phyloP scores from a whole-genome alignment of 1,140 invertebrate genomes.

The Wasmannia auropunctata region DNA sequence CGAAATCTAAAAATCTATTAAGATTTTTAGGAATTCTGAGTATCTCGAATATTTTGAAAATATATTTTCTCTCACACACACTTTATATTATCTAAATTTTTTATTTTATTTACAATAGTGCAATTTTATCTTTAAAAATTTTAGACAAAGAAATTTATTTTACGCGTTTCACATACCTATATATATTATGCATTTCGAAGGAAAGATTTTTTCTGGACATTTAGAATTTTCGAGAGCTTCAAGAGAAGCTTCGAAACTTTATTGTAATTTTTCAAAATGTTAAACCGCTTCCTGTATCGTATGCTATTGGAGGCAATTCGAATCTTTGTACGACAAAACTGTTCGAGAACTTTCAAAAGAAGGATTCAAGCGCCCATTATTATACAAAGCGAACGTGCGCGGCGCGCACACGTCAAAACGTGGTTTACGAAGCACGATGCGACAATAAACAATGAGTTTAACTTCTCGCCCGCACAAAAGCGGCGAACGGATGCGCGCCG shows the following conservation, averaged over 20 bases:
- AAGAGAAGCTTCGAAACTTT: not conserved
- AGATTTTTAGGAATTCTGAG: not conserved
- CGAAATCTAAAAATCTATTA: not conserved
- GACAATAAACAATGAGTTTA: conserved; percentile 52
- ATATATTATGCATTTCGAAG: not conserved
- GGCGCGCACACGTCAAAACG: not conserved
- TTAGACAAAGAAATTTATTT: not conserved
- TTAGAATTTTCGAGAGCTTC: not conserved
- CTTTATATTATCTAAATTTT: not conserved
- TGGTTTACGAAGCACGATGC: not conserved
- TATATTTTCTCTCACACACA: not conserved
- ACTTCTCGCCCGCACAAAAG: conserved; percentile 29
- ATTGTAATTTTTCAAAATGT: not conserved
- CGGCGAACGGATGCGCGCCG: conserved; percentile 28
- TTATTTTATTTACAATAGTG: not conserved
- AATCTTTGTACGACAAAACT: not conserved
- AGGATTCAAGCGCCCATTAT: not conserved
- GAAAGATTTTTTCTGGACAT: not conserved
- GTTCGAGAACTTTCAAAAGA: not conserved
- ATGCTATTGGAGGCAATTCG: not conserved
- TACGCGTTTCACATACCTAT: not conserved
- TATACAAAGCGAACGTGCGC: not conserved
- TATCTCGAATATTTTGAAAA: not conserved
- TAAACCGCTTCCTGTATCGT: not conserved
- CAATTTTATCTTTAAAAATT: not conserved